These are phyloP conservation scores for Diploscapter pachys DNA, from an alignment of 1,140 invertebrate species.

Conservation along the genomic window DNA sequence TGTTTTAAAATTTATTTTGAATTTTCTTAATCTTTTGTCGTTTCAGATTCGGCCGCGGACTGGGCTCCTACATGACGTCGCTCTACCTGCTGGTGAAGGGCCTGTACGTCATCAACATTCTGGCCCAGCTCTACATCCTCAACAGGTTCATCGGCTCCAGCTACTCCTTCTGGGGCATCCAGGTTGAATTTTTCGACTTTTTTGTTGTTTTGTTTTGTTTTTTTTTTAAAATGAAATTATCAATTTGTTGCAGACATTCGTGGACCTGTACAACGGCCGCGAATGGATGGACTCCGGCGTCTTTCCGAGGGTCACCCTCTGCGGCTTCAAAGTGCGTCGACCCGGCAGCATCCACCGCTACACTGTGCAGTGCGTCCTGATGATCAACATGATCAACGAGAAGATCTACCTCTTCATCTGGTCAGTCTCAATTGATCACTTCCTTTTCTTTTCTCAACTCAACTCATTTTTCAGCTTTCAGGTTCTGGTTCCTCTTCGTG, in stretches of 20 bases:
- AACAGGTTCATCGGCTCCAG: constrained; percentile 63
- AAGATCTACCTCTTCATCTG: constrained; percentile 20
- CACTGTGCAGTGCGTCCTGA: constrained; percentile 18
- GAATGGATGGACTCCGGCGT: too few species aligned
- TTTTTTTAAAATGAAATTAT: too few species aligned
- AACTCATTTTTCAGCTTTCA: too few species aligned
- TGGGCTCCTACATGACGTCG: constrained; percentile 63
- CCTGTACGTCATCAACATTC: constrained; percentile 61
- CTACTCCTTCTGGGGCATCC: constrained; percentile 62
- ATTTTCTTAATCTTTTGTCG: neutral
- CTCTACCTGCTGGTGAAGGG: constrained; percentile 64
- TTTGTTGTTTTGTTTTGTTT: too few species aligned
- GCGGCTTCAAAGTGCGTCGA: constrained; percentile 1
- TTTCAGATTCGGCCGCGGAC: constrained; percentile 55
- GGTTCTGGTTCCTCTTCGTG: constrained; percentile 18
- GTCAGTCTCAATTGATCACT: too few species aligned
- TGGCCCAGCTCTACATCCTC: constrained; percentile 63
- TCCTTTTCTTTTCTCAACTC: too few species aligned
- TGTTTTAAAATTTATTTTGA: too few species aligned
- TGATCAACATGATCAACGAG: constrained; percentile 25
- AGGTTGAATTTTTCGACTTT: too few species aligned
- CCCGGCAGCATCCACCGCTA: constrained; percentile 2
- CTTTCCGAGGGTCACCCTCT: too few species aligned
- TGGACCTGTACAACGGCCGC: too few species aligned
- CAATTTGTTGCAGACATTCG: too few species aligned